Evolutionary conservation across 2,797 vertebrate genomes (phyloP).

Genomic region (Fratercula arctica): DNA sequence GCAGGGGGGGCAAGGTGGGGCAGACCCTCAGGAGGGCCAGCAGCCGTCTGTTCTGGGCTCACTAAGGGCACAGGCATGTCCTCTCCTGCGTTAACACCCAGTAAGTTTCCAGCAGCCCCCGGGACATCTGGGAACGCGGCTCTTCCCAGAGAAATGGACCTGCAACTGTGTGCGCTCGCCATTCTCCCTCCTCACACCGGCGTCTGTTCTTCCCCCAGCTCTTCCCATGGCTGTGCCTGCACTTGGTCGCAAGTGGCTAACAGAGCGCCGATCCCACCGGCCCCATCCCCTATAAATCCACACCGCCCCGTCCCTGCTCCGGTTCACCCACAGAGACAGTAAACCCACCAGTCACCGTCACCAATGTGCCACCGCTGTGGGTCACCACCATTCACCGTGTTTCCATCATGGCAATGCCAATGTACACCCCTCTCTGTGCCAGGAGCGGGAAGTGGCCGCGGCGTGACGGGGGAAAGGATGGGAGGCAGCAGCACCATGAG

Average conservation of each 20-base stretch:
- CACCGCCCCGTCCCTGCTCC: background rate
- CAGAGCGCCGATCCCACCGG: no score
- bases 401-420: no score
- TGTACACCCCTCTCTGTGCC: background rate
- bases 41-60: background rate
- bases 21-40: no score
- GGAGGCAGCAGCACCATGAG: background rate
- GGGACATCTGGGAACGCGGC: background rate
- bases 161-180: no score
- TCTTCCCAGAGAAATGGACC: background rate
- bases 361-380: rapidly evolving
- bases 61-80: background rate
- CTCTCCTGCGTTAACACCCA: background rate
- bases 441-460: background rate
- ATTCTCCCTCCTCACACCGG: background rate
- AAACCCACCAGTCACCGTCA: background rate
- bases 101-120: background rate
- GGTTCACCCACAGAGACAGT: background rate
- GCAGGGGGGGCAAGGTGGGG: no score
- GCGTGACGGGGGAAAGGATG: background rate
- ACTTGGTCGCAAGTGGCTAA: background rate
- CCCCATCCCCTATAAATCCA: no score
- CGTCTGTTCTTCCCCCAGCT: background rate
- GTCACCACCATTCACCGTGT: background rate
- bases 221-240: rapidly evolving